Base-by-base conservation (phyloP, 2,888 invertebrate genomes). In the Epinotia ramella region DNA sequence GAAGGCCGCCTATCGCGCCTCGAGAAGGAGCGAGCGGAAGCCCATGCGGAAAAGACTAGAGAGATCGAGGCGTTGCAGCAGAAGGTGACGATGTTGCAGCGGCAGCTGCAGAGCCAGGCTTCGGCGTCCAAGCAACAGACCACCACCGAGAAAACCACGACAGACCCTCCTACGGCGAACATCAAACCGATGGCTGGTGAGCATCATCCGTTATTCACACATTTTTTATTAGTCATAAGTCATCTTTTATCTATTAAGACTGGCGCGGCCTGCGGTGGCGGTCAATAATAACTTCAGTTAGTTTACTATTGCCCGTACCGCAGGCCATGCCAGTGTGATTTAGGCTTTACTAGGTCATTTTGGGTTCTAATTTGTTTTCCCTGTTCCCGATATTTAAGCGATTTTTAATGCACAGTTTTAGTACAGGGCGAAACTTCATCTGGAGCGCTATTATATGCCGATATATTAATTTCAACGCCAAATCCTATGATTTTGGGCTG, bases 141-240 rank as follows among this genome's bases (percentile, higher is more conserved):
- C 77, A 84, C 90, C 2, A 82, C 89, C 12, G 96, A 96, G 70
- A 96, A 96, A 84, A 90, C 94, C 3, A 94, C 94, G 13, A 94
- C 94, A 3, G 96, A 96, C 53, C 95, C 96, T 13, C 95, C 95
- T 0, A 99, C 98, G 0, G 99, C 99, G 6, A 99, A 99, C 87
- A 99, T 99, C 62, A 98, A 98, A 88, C 99, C 99, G 0, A 98
- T 99, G 97, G 97, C 98, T 3, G 98, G 98, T 82, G 95, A 88
- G 91, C 83, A 4, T 4, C 7, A 66, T 28, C 9, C 18, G 3
- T 7, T 24, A 24, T 20, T 64, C 40, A 9, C 24, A 28, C 24
- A 28, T 3, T 28, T 28, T 28, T 28, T 28, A 28, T 28, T 28
- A 0, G 24, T 28, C 24, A 28, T 63, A 16, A 40, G 40, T n/a